Percentiles rank a stretch among this genome's conserved stretches.
These are phyloP conservation scores for Pelosia muscerda DNA, from an alignment of 2,888 invertebrate genomes.

Conservation along the genomic window DNA sequence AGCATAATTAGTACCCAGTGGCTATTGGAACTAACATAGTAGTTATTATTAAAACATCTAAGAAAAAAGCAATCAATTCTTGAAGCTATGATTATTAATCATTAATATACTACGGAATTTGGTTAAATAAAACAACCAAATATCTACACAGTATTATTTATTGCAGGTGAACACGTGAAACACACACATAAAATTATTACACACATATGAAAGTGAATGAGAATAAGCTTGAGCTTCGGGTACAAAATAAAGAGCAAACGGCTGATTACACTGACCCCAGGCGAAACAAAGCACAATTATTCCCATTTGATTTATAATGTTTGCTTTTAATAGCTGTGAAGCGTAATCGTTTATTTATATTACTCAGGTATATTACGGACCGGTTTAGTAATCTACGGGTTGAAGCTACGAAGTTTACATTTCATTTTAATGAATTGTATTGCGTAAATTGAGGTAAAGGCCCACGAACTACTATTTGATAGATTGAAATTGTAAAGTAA, in stretches of 20 bases:
- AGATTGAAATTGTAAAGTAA: neutral
- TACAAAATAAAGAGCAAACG: slow-evolving; percentile 69
- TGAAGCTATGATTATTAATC: slow-evolving; percentile 47
- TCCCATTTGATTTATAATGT: slow-evolving; percentile 78
- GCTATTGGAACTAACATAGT: slow-evolving; percentile 36
- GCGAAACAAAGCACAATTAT: slow-evolving; percentile 82
- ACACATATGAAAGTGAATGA: slow-evolving; percentile 56
- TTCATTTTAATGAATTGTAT: slow-evolving; percentile 42
- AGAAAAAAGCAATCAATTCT: slow-evolving; percentile 47
- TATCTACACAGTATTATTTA: slow-evolving; percentile 48
- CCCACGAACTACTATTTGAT: slow-evolving; percentile 27
- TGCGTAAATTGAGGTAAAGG: slow-evolving; percentile 29
- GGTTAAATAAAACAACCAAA: slow-evolving; percentile 48
- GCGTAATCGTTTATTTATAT: slow-evolving; percentile 73
- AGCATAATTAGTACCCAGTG: slow-evolving; percentile 33
- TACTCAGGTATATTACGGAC: slow-evolving; percentile 55
- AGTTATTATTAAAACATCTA: slow-evolving; percentile 49
- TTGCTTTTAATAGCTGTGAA: slow-evolving; percentile 74
- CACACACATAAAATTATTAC: slow-evolving; percentile 16
- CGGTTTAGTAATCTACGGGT: slow-evolving; percentile 41
- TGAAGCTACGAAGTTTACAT: slow-evolving; percentile 33
- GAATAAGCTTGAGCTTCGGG: slow-evolving; percentile 58
- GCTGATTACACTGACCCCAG: slow-evolving; percentile 81
- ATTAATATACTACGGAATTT: slow-evolving; percentile 49
- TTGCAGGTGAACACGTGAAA: slow-evolving; percentile 26